phyloP scores from a whole-genome alignment of 1,140 invertebrate genomes.

The Drosophila tropicalis region DNA sequence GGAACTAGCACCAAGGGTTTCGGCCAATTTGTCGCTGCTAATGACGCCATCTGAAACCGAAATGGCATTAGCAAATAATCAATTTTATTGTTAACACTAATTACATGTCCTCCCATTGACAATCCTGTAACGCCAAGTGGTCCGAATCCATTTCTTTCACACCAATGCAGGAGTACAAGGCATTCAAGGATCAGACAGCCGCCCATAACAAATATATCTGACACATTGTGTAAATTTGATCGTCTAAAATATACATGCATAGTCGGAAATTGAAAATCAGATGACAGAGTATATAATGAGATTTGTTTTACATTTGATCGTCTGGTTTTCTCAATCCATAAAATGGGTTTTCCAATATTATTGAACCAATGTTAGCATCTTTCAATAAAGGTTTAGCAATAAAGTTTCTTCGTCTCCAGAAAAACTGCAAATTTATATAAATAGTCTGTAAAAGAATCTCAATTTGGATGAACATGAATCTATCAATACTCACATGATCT shows the following conservation, averaged over 20 bases:
- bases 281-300: background rate
- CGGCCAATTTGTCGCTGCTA: conserved; percentile 97
- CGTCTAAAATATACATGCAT: conserved; percentile 88
- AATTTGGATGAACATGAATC: background rate
- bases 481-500: conserved; percentile 92
- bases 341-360: conserved; percentile 98
- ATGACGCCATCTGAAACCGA: conserved; percentile 94
- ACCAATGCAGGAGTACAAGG: conserved; percentile 96
- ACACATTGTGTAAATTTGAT: conserved; percentile 97
- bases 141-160: conserved; percentile 92
- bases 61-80: background rate
- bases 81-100: conserved; percentile 77
- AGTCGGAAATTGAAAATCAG: background rate
- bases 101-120: conserved; percentile 99
- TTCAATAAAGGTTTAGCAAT: conserved; percentile 94
- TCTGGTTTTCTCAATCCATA: conserved; percentile 96
- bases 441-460: background rate
- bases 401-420: conserved; percentile 94
- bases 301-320: conserved; percentile 90
- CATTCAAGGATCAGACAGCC: conserved; percentile 97
- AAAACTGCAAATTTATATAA: conserved; percentile 87
- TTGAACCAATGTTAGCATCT: conserved; percentile 95
- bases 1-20: conserved; percentile 96
- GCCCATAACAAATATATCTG: conserved; percentile 99
- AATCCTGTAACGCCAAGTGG: conserved; percentile 97